Conservation (phyloP, 1,140 invertebrate genomes). For the Bombus sylvicola region DNA sequence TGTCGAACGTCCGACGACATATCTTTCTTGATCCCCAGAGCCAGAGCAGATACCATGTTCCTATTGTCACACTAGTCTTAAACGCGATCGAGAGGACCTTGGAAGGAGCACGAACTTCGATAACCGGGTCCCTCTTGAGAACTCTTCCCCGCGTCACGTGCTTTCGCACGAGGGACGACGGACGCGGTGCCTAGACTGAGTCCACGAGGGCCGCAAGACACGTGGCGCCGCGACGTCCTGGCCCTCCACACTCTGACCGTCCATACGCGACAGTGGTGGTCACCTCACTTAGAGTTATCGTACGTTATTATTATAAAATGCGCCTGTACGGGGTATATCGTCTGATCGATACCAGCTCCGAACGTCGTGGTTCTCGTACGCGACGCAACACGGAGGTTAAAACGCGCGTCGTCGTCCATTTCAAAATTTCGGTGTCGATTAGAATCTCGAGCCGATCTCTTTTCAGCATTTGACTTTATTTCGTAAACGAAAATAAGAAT, state of each 20-base stretch:
- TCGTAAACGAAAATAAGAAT: not conserved
- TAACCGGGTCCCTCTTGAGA: not conserved
- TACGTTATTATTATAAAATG: slow-evolving; percentile 34
- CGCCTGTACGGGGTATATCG: not conserved
- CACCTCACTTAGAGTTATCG: slow-evolving; percentile 69
- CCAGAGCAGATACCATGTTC: slow-evolving; percentile 79
- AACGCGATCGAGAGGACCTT: slow-evolving; percentile 70
- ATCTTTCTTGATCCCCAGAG: slow-evolving; percentile 66
- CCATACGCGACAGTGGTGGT: slow-evolving; percentile 77
- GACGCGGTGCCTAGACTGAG: slow-evolving; percentile 78
- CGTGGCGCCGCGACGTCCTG: slow-evolving; percentile 70
- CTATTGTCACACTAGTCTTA: slow-evolving; percentile 83
- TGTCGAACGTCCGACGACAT: slow-evolving; percentile 60
- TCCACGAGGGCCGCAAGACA: slow-evolving; percentile 73
- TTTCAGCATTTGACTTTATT: not conserved
- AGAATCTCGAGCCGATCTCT: not conserved
- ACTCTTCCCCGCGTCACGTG: slow-evolving; percentile 37
- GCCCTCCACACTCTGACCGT: slow-evolving; percentile 77
- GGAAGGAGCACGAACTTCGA: not conserved
- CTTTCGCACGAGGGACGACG: slow-evolving; percentile 52
- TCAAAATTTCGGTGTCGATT: not conserved
- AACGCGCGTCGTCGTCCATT: not conserved
- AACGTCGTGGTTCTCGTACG: not conserved
- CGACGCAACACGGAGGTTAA: not conserved
- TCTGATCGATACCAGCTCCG: not conserved